Percentiles rank a stretch among this genome's conserved stretches.
These are phyloP conservation scores for Phocoena phocoena DNA, from an alignment of 2,113 vertebrate species.

Conservation along the genomic window DNA sequence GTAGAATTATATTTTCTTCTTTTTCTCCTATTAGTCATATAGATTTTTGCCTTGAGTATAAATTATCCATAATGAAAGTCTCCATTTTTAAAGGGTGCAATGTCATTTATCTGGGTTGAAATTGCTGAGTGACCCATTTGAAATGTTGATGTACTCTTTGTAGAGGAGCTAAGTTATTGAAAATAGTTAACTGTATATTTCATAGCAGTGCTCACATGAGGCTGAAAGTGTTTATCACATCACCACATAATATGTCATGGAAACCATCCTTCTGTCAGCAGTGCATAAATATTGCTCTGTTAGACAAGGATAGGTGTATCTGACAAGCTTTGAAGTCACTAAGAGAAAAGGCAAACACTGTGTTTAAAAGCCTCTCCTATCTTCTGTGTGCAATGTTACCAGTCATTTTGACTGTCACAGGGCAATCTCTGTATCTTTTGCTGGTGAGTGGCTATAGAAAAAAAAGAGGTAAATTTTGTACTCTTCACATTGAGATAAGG, in stretches of 20 bases:
- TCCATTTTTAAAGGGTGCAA: conserved; percentile 15
- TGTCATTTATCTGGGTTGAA: conserved; percentile 39
- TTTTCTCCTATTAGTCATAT: not conserved
- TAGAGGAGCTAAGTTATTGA: conserved; percentile 70
- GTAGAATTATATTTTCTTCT: not conserved
- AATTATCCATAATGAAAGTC: not conserved
- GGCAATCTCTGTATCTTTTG: not conserved
- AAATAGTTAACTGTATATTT: conserved; percentile 74
- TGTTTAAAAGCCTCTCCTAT: not conserved
- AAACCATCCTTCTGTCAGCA: conserved; percentile 40
- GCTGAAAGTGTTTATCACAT: conserved; percentile 64
- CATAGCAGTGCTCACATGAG: conserved; percentile 67
- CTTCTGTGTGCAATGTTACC: not conserved
- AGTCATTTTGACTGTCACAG: not conserved
- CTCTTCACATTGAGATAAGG: not conserved
- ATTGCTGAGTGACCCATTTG: conserved; percentile 55
- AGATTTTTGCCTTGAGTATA: not conserved
- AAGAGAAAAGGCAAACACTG: not conserved
- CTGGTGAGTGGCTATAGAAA: not conserved
- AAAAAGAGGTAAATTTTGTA: not conserved
- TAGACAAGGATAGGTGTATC: conserved; percentile 58
- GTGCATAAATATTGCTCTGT: not conserved
- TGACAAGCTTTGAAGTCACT: conserved; percentile 16
- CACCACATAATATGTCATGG: not conserved
- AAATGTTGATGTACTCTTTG: conserved; percentile 72